Base-by-base conservation (phyloP, 1,140 invertebrate species). In the Coboldia fuscipes region DNA sequence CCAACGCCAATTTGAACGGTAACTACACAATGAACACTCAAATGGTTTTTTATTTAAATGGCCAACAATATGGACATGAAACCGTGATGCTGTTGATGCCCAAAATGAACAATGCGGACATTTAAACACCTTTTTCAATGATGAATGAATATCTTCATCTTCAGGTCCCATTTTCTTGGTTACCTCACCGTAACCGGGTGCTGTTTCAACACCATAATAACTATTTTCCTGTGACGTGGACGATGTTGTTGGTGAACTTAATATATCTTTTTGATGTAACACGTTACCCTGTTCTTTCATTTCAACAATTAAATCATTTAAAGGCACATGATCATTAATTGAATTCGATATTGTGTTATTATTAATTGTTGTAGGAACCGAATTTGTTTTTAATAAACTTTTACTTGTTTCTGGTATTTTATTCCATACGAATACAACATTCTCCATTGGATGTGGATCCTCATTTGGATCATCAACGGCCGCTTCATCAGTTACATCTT, bases 1-100 rank as follows among this genome's bases (percentile, higher is more conserved):
- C 85, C 85, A 92, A 39, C 83, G 68, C 85, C 85, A 92, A 57
- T 92, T 92, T 16, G 84, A 90, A 39, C 84, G 73, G 49, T 90
- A 88, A 16, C 78, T 72, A 60, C 90, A 96, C 3, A 83, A 62
- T 3, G 88, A 93, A 62, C 90, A 96, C 58, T 89, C 83, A 51
- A 92, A 94, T 4, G 88, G 88, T 51, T 89, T 86, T 50, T 79
- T 81, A 55, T 89, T 89, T 38, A 85, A 62, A 59, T 89, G 84
- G 14, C 83, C 83, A 15, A 89, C 83, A 42, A 88, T 85, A 56
- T 89, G 85, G 14, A 89, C 82, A 51, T 89, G 84, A 57, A 89
- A 89, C 41, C 84, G 67, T 20, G 81, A 86, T n/a, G 83, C 82
- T 15, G 79, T 85, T 9, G 77, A 76, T 14, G 83, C 80, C 79